phyloP scores from a whole-genome alignment of 2,113 vertebrate genomes.

The Oreochromis tanganicae region DNA sequence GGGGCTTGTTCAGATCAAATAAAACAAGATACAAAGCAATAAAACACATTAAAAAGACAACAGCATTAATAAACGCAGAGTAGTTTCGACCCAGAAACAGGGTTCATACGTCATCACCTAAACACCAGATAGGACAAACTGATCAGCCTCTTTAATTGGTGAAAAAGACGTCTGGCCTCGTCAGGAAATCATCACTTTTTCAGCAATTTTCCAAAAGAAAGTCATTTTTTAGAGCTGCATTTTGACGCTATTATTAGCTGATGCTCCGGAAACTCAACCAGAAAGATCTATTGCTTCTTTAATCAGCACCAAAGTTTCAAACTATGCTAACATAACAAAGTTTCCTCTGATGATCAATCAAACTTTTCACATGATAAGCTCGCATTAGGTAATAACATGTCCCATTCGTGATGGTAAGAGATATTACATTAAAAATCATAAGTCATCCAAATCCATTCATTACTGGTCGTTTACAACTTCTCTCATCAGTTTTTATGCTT shows the following conservation, averaged over 20 bases:
- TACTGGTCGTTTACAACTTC: neutral
- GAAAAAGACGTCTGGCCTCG: neutral
- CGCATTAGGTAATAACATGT: neutral
- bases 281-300: neutral
- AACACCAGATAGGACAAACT: neutral
- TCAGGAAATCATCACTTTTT: neutral
- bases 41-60: neutral
- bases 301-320: neutral
- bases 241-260: neutral
- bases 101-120: neutral
- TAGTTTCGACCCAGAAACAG: neutral
- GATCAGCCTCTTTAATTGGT: neutral
- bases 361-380: neutral
- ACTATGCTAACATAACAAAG: neutral
- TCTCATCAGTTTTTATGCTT: neutral
- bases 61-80: neutral
- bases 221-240: neutral
- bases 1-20: neutral
- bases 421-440: neutral
- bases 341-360: neutral
- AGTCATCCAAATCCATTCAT: neutral
- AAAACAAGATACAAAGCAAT: neutral
- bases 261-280: neutral
- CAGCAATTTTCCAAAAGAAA: neutral
- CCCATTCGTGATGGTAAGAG: neutral